Base-by-base conservation (phyloP, 2,797 vertebrate species). In the Sarcophilus harrisii region DNA sequence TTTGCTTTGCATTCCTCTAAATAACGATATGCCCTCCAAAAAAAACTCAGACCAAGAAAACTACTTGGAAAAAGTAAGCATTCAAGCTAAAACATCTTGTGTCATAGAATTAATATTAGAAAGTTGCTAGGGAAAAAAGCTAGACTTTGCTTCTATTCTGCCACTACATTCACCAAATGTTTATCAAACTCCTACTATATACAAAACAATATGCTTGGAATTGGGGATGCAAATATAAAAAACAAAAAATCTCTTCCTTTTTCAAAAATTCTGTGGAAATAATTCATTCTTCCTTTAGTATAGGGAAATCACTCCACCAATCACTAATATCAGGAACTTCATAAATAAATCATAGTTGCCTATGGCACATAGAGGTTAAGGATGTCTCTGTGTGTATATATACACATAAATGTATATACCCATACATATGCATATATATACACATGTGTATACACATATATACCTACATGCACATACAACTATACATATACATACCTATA, bases 1-100 rank as follows among this genome's bases (percentile, higher is more conserved):
- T 55, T 94, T 87, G 92, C 94, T 94, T 62, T 59, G 54, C 93
- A 93, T 93, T 92, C 92, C 90, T 38, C 90, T 81, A 60, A 57
- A 94, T 90, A 91, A 90, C 93, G 57, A 92, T 32, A 38, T 28
- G 4, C 55, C 90, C 24, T 30, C 16, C 32, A 18, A 45, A 45
- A 45, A 81, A 45, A 45, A 21, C 18, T 45, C 73, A 45, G 38
- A 81, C 8, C 6, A 81, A 81, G 2, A 81, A 81, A 45, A 81
- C 21, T 81, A 45, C 18, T 81, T 81, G 38, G 73, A 81, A 21
- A 73, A 45, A 81, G 73, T 27, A 81, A 45, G 73, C 8, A 27
- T 81, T 81, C 38, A 81, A 81, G 9, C n/a, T n/a, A 73, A 10
- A 38, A 14, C 5, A 38, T 73, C 27, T 73, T 73, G 62, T 81